A percentile compares a stretch with the other conserved stretches of the same genome.
phyloP scores from a whole-genome alignment of 2,888 invertebrate species.

The Scelioninae gen. 1 region DNA sequence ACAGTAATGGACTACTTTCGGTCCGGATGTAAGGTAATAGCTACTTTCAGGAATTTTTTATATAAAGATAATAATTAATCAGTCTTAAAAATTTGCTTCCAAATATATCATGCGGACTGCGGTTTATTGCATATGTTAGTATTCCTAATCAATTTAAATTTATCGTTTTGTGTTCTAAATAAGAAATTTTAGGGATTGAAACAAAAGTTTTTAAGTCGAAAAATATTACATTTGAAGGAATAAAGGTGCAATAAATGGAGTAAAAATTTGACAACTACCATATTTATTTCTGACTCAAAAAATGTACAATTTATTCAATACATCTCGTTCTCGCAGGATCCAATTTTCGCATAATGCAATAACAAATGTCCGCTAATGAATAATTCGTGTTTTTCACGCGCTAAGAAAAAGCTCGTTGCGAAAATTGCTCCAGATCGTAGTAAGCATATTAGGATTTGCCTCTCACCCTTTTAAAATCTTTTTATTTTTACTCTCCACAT shows the following conservation, averaged over 20 bases:
- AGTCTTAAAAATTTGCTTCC: too few species aligned
- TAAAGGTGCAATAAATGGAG: background rate
- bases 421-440: conserved; percentile 28
- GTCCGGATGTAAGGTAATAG: too few species aligned
- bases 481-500: conserved; percentile 4
- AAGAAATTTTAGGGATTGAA: background rate
- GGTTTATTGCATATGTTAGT: too few species aligned
- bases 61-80: too few species aligned
- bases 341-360: conserved; percentile 46
- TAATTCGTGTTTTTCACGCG: conserved; percentile 53
- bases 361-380: conserved; percentile 54
- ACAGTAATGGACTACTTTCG: too few species aligned
- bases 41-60: too few species aligned
- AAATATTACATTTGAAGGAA: background rate
- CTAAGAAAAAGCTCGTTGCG: conserved; percentile 48
- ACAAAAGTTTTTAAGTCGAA: background rate
- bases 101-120: too few species aligned
- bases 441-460: conserved; percentile 43
- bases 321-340: conserved; percentile 41
- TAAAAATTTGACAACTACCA: conserved; percentile 21
- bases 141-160: too few species aligned
- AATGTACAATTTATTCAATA: conserved; percentile 51
- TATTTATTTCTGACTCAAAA: conserved; percentile 49
- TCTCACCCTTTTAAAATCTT: background rate
- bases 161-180: too few species aligned